Base-by-base conservation (phyloP, 2,888 invertebrate genomes). In the Trissolcus brochymenae region DNA sequence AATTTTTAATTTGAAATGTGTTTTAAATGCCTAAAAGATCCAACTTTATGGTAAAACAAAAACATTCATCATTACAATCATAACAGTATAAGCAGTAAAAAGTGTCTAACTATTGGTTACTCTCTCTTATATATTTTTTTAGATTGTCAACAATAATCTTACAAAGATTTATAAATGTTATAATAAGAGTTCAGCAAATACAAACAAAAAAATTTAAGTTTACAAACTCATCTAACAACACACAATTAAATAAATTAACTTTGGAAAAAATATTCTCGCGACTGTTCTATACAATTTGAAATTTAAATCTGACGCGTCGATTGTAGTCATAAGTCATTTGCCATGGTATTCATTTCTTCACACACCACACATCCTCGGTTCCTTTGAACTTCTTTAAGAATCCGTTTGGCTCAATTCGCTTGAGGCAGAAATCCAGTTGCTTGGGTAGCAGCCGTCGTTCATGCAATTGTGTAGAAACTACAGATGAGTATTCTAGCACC, bases 301-400 rank as follows among this genome's bases (percentile, higher is more conserved):
- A 16, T 46, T 46, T 46, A 46, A 46, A 46, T 16, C 46, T 46
- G 46, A 46, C 46, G 16, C 46, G 16, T 46, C 46, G 46, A 46
- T 46, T 46, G 46, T 46, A 46, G 46, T 46, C 46, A 16, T 46
- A 46, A 46, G 46, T 46, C 46, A 46, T 46, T 46, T 46, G 46
- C 46, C 46, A 46, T 46, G 46, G 46, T 46, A 46, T 46, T 46
- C 46, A 46, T 46, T 46, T 16, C 46, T 46, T 46, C 46, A 16
- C 46, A 46, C 46, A 46, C 46, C 46, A 46, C 46, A 46, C 16
- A 46, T 46, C 46, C 46, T 46, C 46, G 46, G 46, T 46, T 46
- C 46, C 46, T 46, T 46, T 46, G 46, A 46, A 46, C 46, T 46
- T 46, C 46, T n/a, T 35, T 46, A 46, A 46, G 46, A 46, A 46